A percentile compares a stretch with the other conserved stretches of the same genome.
Evolutionary conservation across 1,140 invertebrate genomes (phyloP).

Genomic region (Bursaphelenchus mucronatus): DNA sequence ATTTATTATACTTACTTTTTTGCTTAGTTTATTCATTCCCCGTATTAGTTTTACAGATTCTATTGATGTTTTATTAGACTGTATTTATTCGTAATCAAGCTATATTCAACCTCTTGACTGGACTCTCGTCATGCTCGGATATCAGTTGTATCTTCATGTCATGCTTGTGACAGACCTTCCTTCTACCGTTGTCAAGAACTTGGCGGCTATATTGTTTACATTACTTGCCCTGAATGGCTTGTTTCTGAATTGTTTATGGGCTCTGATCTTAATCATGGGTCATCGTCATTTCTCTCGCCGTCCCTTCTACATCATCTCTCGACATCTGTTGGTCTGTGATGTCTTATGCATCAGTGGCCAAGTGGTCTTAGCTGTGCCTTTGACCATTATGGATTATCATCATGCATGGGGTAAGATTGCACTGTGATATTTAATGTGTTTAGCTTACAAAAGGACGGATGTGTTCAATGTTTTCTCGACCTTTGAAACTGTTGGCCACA

Average conservation of each 20-base stretch:
- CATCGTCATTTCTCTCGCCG: slow-evolving; percentile 25
- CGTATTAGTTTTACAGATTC: no score
- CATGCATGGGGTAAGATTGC: background rate
- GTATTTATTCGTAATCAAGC: no score
- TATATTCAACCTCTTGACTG: no score
- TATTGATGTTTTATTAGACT: no score
- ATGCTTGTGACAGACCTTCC: no score
- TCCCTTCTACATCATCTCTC: slow-evolving; percentile 31
- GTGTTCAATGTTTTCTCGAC: slow-evolving; percentile 4
- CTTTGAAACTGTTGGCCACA: slow-evolving; percentile 10
- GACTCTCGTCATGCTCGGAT: no score
- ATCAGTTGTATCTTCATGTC: no score
- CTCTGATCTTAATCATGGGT: slow-evolving; percentile 16
- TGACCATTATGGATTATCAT: slow-evolving; percentile 19
- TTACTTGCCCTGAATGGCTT: slow-evolving; percentile 20
- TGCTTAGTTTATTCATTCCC: no score
- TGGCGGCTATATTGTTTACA: slow-evolving; percentile 2
- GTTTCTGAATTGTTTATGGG: slow-evolving; percentile 12
- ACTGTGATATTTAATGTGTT: slow-evolving; percentile 3
- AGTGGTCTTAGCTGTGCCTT: slow-evolving; percentile 18
- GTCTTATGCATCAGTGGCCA: slow-evolving; percentile 15
- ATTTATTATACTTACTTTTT: no score
- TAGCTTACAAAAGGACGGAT: background rate
- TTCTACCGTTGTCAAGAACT: background rate
- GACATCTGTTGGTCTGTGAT: slow-evolving; percentile 25